Percentiles rank a stretch among this genome's conserved stretches.
Conservation (phyloP, 53 echinoderm and acorn worm genomes). For the Luidia sarsii region DNA sequence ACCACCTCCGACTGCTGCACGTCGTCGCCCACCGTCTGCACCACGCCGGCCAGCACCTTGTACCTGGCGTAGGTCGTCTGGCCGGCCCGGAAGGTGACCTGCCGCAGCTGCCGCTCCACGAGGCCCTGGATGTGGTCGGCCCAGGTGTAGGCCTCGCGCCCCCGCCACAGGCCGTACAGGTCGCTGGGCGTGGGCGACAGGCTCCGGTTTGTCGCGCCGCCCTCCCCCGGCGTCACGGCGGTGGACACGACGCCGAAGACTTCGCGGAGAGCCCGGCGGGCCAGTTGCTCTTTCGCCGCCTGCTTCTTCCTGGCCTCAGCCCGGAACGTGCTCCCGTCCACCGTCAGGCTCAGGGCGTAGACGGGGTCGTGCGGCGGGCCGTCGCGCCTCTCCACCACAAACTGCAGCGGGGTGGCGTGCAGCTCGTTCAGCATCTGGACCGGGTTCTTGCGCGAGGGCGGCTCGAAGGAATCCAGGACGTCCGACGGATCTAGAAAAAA, state of each 20-base stretch:
- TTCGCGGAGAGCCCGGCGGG: constrained; percentile 27
- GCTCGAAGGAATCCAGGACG: constrained; percentile 44
- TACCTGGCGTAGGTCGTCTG: constrained; percentile 44
- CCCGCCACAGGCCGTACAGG: constrained; percentile 23
- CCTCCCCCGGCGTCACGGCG: too few relatives aligned
- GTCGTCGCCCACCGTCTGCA: constrained; percentile 21
- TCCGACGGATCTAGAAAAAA: constrained; percentile 48
- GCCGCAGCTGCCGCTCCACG: constrained; percentile 28
- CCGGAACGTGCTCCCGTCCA: constrained; percentile 22
- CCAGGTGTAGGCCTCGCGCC: constrained; percentile 9
- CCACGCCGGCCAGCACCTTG: constrained; percentile 60
- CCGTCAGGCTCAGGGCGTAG: constrained; percentile 3
- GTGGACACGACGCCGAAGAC: constrained; percentile 45
- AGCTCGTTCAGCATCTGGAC: constrained; percentile 58
- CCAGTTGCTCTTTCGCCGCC: constrained; percentile 31
- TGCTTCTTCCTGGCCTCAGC: constrained; percentile 44
- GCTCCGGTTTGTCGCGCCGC: not conserved
- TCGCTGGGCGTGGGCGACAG: constrained; percentile 33
- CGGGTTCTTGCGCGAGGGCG: constrained; percentile 59
- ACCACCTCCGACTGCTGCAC: constrained; percentile 32
- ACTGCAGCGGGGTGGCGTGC: constrained; percentile 28
- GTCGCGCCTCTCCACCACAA: not conserved
- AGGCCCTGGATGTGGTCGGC: constrained; percentile 43
- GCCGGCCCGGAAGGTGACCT: constrained; percentile 35
- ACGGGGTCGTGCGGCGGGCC: constrained; percentile 53